These are phyloP conservation scores for Myocastor coypus DNA, from an alignment of 2,113 vertebrate species.

Conservation along the genomic window DNA sequence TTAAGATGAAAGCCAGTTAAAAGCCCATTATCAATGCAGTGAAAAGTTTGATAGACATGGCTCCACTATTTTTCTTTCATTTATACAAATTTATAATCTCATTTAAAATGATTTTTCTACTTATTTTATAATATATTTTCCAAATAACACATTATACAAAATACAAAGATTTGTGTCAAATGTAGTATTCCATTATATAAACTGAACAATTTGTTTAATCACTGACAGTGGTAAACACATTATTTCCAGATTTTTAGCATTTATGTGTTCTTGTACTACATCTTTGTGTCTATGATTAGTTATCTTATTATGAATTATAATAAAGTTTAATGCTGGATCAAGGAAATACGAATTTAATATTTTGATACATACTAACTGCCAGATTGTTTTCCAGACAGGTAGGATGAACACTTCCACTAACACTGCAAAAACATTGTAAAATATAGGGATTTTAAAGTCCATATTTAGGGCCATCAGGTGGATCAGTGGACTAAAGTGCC, in stretches of 20 bases:
- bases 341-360: conserved; percentile 30
- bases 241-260: conserved; percentile 14
- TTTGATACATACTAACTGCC: background rate
- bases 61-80: conserved; percentile 39
- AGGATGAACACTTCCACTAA: background rate
- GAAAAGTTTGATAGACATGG: conserved; percentile 46
- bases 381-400: background rate
- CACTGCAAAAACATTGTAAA: background rate
- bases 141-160: background rate
- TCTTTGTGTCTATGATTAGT: background rate
- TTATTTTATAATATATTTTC: conserved; percentile 7
- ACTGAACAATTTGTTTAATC: conserved; percentile 17
- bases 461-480: too few relatives aligned
- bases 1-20: conserved; percentile 42
- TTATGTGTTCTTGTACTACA: background rate
- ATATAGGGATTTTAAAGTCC: conserved; percentile 34
- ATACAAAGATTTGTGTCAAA: background rate
- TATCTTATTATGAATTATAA: background rate
- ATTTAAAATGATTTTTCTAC: conserved; percentile 22
- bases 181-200: conserved; percentile 39
- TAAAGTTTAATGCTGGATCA: background rate
- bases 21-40: background rate
- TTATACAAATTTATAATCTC: conserved; percentile 46
- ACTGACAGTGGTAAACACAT: background rate
- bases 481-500: too few relatives aligned